These are phyloP conservation scores for Echinarachnius parma DNA, from an alignment of 53 echinoderm and acorn worm species.

Conservation along the genomic window DNA sequence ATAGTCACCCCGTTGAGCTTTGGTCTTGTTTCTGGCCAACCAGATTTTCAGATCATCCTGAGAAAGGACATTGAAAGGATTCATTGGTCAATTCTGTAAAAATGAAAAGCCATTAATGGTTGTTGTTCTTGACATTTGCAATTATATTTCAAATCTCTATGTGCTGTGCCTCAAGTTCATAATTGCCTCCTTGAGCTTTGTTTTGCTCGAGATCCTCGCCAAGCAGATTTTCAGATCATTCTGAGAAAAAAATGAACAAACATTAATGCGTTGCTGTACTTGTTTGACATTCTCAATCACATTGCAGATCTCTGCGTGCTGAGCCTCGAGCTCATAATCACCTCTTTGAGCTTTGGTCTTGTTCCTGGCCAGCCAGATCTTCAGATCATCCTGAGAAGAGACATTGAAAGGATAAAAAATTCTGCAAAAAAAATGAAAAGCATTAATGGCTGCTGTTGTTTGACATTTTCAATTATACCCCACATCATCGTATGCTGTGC, in stretches of 20 bases:
- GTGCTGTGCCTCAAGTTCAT: slow-evolving; percentile 47
- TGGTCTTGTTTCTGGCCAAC: slow-evolving; percentile 34
- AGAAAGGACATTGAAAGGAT: too few species aligned
- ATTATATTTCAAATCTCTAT: slow-evolving; percentile 51
- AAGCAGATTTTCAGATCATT: slow-evolving; percentile 44
- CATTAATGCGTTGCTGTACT: too few species aligned
- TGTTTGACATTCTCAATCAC: slow-evolving; percentile 71
- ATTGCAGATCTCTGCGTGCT: slow-evolving; percentile 55
- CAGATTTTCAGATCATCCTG: slow-evolving; percentile 43
- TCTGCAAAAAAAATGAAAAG: too few species aligned
- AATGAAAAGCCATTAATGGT: too few species aligned
- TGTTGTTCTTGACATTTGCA: too few species aligned
- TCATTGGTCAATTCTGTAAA: too few species aligned
- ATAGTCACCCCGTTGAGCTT: slow-evolving; percentile 23
- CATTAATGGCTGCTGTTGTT: too few species aligned
- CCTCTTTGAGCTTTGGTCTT: slow-evolving; percentile 17
- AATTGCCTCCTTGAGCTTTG: slow-evolving; percentile 22
- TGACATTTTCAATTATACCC: too few species aligned
- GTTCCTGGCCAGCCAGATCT: slow-evolving; percentile 44
- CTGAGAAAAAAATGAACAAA: slow-evolving; percentile 7
- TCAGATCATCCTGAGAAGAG: slow-evolving; percentile 39
- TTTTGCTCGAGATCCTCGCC: slow-evolving; percentile 17
- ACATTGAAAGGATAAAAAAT: too few species aligned
- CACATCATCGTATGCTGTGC: too few species aligned
- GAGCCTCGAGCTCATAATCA: slow-evolving; percentile 27